Evolutionary conservation across 2,888 invertebrate genomes (phyloP).

Genomic region (Drosophila mayaguana): DNA sequence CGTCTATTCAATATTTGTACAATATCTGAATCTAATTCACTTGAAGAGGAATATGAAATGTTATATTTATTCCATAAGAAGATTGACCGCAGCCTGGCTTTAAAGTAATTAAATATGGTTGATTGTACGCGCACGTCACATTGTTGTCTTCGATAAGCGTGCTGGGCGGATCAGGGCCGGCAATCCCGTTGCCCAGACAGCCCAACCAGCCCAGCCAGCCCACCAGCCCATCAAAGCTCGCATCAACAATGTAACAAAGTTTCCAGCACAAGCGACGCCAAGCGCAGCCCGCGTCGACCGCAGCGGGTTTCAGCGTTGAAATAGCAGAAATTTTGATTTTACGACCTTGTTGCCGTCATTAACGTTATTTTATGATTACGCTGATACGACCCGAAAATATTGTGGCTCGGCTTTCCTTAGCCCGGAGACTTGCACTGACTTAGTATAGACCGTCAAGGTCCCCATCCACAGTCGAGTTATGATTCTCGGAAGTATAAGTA

Average conservation of each 20-base stretch:
- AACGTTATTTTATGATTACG: constrained; percentile 82
- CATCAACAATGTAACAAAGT: constrained; percentile 69
- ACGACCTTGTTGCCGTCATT: constrained; percentile 81
- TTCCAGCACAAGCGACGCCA: constrained; percentile 47
- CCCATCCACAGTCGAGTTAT: constrained; percentile 45
- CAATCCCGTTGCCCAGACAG: constrained; percentile 21
- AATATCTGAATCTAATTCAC: constrained; percentile 25
- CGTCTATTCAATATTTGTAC: constrained; percentile 11
- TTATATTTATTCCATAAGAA: neutral
- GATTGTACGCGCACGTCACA: constrained; percentile 58
- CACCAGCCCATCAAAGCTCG: constrained; percentile 23
- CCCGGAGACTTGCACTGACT: constrained; percentile 53
- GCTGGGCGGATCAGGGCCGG: constrained; percentile 36
- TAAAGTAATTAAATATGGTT: constrained; percentile 63
- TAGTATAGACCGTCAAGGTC: neutral
- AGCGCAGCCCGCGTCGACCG: constrained; percentile 35
- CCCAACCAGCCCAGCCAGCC: constrained; percentile 14
- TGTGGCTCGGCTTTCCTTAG: constrained; percentile 45
- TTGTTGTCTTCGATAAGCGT: constrained; percentile 1
- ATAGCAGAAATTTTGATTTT: constrained; percentile 82
- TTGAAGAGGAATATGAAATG: neutral
- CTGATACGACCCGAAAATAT: constrained; percentile 80
- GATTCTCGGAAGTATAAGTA: constrained; percentile 70
- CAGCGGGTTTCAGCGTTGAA: constrained; percentile 69
- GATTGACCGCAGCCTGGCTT: constrained; percentile 36